Base-by-base conservation (phyloP, 2,888 invertebrate genomes). In the Sericinus montela region DNA sequence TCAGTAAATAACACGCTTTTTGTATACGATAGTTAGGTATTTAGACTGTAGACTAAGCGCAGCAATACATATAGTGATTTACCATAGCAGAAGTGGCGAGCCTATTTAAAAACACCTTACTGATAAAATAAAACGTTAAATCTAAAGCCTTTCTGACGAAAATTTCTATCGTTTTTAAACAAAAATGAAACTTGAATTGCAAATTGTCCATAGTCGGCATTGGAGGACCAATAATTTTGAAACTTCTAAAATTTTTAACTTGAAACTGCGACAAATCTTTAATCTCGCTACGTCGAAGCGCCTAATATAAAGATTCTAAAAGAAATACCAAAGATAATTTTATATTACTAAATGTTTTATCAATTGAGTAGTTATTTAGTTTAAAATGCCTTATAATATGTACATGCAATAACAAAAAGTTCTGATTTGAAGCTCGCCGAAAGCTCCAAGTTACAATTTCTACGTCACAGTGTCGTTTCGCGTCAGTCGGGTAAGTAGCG, bases 21-120 rank as follows among this genome's bases (percentile, higher is more conserved):
- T 59, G 65, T 65, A 65, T 65, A 65, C 65, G 65, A 65, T 60
- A 59, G 55, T 53, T 55, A 56, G 52, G 49, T 47, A 43, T 43
- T 43, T 51, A 52, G 34, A 39, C 35, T 45, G 49, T 51, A 19
- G 39, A 46, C n/a, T 39, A 19, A 37, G 34, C 34, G 40, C 52
- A 51, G 48, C 51, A 52, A 46, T 48, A 51, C 53, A 54, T 25
- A 51, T 28, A 45, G 11, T 40, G 34, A 44, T 49, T 45, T 14
- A 37, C 29, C 23, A 19, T 34, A 36, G 9, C 36, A 16, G 29
- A 10, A 40, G 6, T 45, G 50, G 50, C 50, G 45, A 32, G 37
- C 45, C 39, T 43, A 11, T 19, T 19, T 15, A 19, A 25, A 6
- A 25, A 25, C 25, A 25, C n/a, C n/a, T n/a, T n/a, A n/a, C n/a